Base-by-base conservation (phyloP, 2,797 vertebrate species). In the Peromyscus aztecus region DNA sequence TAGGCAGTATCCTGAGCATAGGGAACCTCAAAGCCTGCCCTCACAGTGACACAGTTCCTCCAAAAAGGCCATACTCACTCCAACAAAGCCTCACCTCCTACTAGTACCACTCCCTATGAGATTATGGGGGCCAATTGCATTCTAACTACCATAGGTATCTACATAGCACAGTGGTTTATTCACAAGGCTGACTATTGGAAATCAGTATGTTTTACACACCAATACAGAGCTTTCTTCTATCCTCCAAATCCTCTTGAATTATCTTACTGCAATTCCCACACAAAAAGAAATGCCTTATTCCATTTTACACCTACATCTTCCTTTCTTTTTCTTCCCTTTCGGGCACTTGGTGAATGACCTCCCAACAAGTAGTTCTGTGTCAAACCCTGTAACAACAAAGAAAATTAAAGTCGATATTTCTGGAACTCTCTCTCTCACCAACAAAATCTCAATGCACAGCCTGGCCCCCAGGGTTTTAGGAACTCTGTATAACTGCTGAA, bases 341-440 rank as follows among this genome's bases (percentile, higher is more conserved):
- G 10, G 76, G 27, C 14, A 73, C 29, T 76, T n/a, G 34, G n/a
- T 63, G 69, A 80, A 29, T 52, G n/a, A 40, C 63, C 77, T 43
- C 75, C 34, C 31, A 19, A 19, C 24, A 14, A 27, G 3, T 0
- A 8, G 55, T 29, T 83, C 89, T 49, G 31, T 21, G 67, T 71
- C 75, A 78, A 40, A 82, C 75, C 29, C 34, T 87, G 75, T 40
- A 34, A 81, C 31, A 55, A 71, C n/a, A 31, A 6, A 77, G 73
- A 94, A 92, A 67, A 88, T 17, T 86, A 65, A 59, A 94, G 55
- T 65, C 34, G 27, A 31, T 59, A 5, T 65, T 52, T 86, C 29
- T 17, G 52, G 52, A 95, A 87, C 73, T 81, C 31, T 84, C 89
- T 84, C 89, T 76, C 90, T 46, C 49, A 63, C 49, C 83, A 77